Base-by-base conservation (phyloP, 1,140 invertebrate genomes). In the Caerostris darwini region DNA sequence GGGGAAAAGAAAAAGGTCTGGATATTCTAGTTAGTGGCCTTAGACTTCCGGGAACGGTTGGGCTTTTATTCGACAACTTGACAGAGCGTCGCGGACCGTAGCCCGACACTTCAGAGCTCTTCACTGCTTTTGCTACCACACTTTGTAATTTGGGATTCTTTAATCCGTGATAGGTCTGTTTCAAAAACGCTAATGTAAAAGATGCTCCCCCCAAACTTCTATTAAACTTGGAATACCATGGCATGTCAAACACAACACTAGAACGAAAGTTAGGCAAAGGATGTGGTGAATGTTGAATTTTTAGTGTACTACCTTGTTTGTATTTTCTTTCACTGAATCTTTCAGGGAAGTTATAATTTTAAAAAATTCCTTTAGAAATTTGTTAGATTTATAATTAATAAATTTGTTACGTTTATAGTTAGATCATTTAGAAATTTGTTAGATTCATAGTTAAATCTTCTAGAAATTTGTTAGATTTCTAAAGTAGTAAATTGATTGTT, bases 1-100 rank as follows among this genome's bases (percentile, higher is more conserved):
- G 85, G 59, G 34, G 8, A 89, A 89, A 69, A 71, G 19, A 34
- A 77, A 14, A 69, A 14, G n/a, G 7, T 77, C 67, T 53, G 67
- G 89, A 54, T 90, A 64, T 83, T 82, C 90, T 92, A 92, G 90
- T 92, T 92, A 92, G 77, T 81, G 87, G 87, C 34, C 64, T 89
- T 56, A 71, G 53, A 59, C 69, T 77, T 90, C 89, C 89, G 19
- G 89, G 71, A 90, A 90, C 53, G 71, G 89, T 57, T 77, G 90
- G 17, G 50, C 19, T 77, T 53, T 71, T 59, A 92, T 71, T 61
- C 90, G 90, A 92, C 90, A 92, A 92, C 77, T 92, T 92, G 90
- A 92, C 90, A 92, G 90, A 92, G 71, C 90, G 77, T 61, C 90
- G 34, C 90, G 59, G 67, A 57, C 69, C 56, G 54, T 19, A 59